Conservation (phyloP, 2,113 vertebrate genomes). For the Hipposideros armiger region DNA sequence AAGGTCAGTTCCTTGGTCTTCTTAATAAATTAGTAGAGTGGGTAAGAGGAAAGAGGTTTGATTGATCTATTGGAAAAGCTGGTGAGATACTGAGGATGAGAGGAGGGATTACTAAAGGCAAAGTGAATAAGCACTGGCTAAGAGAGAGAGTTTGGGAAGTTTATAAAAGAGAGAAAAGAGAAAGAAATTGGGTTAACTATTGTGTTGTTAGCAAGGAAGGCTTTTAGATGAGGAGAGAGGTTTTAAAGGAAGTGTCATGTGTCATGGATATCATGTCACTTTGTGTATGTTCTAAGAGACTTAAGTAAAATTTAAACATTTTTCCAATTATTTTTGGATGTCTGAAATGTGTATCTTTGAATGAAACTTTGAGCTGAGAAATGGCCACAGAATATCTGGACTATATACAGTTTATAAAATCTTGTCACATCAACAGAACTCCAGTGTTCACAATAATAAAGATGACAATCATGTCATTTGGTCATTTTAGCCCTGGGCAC, state of each 20-base stretch:
- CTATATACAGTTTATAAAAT: neutral
- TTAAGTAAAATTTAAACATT: conserved; percentile 32
- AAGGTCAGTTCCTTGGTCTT: conserved; percentile 9
- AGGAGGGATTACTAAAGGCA: neutral
- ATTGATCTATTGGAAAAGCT: conserved; percentile 42
- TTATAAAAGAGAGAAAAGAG: conserved; percentile 40
- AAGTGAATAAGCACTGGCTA: neutral
- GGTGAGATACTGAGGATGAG: neutral
- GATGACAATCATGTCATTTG: neutral
- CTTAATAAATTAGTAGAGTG: conserved; percentile 3
- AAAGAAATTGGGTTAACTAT: conserved; percentile 47
- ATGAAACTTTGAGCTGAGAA: neutral
- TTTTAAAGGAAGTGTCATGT: conserved; percentile 38
- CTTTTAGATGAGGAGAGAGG: neutral
- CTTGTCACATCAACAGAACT: neutral
- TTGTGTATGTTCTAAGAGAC: conserved; percentile 45
- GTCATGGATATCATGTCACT: conserved; percentile 9
- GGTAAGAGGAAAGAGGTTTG: conserved; percentile 21
- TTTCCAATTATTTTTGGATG: conserved; percentile 42
- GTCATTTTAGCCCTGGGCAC: neutral
- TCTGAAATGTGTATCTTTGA: conserved; percentile 33
- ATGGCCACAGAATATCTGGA: neutral
- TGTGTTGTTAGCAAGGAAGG: neutral
- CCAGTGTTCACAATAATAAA: neutral
- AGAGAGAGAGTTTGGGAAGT: neutral